Conservation (phyloP, 2,888 invertebrate genomes). For the Drosophila kanekoi region DNA sequence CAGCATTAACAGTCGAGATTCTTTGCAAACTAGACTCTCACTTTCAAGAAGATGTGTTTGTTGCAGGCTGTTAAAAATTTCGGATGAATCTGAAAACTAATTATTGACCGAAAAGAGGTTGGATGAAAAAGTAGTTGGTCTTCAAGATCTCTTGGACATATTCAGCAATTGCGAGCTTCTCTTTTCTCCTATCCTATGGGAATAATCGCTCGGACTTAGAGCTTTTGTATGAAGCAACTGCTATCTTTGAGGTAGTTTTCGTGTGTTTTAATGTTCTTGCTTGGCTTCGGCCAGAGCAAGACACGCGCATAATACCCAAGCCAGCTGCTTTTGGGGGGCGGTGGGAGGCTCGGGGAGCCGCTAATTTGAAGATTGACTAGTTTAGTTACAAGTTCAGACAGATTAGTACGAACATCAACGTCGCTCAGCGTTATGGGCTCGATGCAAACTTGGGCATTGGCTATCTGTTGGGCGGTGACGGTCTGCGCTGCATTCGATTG, state of each 20-base stretch:
- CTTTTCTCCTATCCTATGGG: too few species aligned
- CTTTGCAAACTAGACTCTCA: too few species aligned
- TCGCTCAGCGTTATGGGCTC: conserved; percentile 91
- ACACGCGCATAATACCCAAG: conserved; percentile 22
- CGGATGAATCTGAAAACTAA: too few species aligned
- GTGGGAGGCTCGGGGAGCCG: not conserved
- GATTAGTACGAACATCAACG: conserved; percentile 89
- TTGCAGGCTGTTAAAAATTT: too few species aligned
- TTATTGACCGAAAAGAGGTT: too few species aligned
- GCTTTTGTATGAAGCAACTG: too few species aligned
- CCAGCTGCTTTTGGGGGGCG: not conserved
- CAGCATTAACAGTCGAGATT: too few species aligned
- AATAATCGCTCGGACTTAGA: too few species aligned
- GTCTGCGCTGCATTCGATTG: conserved; percentile 59
- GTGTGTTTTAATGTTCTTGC: not conserved
- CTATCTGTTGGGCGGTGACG: conserved; percentile 82
- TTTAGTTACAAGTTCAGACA: conserved; percentile 65
- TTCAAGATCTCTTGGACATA: too few species aligned
- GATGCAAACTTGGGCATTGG: conserved; percentile 91
- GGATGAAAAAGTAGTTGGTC: too few species aligned
- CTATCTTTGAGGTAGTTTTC: not conserved
- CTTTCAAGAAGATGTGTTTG: too few species aligned
- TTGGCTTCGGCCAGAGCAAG: not conserved
- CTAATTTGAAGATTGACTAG: conserved; percentile 31
- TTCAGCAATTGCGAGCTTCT: too few species aligned